These are phyloP conservation scores for Prochilodus magdalenae DNA, from an alignment of 2,113 vertebrate genomes.

Conservation along the genomic window DNA sequence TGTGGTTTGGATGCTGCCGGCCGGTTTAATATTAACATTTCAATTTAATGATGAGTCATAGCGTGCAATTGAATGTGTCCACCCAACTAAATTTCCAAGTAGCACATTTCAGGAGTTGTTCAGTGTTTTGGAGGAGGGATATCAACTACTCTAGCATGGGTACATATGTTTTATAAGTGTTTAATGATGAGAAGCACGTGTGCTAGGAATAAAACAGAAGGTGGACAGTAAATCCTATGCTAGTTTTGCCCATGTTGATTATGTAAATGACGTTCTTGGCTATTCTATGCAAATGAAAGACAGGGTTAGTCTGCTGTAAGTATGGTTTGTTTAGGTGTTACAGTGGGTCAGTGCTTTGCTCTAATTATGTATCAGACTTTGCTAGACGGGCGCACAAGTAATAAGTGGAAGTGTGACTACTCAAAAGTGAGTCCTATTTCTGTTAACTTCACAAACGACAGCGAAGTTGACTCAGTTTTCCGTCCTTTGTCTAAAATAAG, in stretches of 20 bases:
- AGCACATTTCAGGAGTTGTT: background rate
- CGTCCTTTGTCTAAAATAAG: slow-evolving; percentile 1
- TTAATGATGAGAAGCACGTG: background rate
- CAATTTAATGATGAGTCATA: background rate
- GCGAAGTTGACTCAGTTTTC: background rate
- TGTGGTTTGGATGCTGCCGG: background rate
- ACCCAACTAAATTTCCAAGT: background rate
- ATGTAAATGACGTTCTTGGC: slow-evolving; percentile 27
- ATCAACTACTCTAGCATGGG: background rate
- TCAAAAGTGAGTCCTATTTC: slow-evolving; percentile 10
- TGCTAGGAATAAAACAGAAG: background rate
- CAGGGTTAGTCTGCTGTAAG: slow-evolving; percentile 35
- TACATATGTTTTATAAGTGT: background rate
- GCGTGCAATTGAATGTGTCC: background rate
- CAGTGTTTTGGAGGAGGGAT: background rate
- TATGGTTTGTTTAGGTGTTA: background rate
- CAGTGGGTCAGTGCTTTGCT: background rate
- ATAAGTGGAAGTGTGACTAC: slow-evolving; percentile 23
- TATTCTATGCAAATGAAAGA: slow-evolving; percentile 69
- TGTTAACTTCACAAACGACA: background rate
- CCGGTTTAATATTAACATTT: slow-evolving; percentile 8
- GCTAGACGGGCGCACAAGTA: slow-evolving; percentile 14
- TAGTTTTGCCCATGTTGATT: slow-evolving; percentile 37
- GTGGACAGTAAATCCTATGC: too few species aligned
- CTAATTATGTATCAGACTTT: background rate